Conservation (phyloP, 2,888 invertebrate species). For the Strigamia maritima region DNA sequence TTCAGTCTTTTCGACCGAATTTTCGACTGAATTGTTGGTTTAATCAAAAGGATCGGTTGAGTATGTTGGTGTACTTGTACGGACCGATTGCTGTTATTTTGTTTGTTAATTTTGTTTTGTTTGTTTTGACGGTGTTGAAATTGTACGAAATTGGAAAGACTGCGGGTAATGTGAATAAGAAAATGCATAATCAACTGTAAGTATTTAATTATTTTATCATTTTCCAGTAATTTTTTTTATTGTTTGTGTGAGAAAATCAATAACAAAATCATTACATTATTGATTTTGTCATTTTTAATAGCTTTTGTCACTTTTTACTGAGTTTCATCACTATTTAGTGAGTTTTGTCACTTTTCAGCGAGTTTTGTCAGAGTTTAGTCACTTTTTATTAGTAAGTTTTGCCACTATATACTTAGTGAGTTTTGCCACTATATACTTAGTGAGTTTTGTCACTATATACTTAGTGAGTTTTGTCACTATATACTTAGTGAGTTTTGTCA, state of each 20-base stretch:
- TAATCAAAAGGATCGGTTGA: neutral
- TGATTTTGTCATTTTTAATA: no score
- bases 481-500: no score
- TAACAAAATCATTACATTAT: no score
- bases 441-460: no score
- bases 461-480: no score
- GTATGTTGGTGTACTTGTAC: neutral
- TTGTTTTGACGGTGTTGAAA: neutral
- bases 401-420: no score
- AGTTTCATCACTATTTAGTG: neutral
- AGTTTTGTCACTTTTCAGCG: neutral
- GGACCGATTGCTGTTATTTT: neutral
- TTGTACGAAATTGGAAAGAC: neutral
- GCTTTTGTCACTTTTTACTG: no score
- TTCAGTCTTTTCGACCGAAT: neutral
- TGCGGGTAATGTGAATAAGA: neutral
- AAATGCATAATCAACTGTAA: neutral
- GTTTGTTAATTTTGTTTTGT: neutral
- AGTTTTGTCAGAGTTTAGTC: no score
- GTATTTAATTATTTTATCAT: neutral
- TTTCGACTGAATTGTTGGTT: neutral
- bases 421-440: no score
- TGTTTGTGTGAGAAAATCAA: no score
- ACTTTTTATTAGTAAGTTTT: no score
- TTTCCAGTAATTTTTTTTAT: neutral